Percentiles rank a stretch among this genome's conserved stretches.
Conservation (phyloP, 2,888 invertebrate species). For the Atethmia centrago region DNA sequence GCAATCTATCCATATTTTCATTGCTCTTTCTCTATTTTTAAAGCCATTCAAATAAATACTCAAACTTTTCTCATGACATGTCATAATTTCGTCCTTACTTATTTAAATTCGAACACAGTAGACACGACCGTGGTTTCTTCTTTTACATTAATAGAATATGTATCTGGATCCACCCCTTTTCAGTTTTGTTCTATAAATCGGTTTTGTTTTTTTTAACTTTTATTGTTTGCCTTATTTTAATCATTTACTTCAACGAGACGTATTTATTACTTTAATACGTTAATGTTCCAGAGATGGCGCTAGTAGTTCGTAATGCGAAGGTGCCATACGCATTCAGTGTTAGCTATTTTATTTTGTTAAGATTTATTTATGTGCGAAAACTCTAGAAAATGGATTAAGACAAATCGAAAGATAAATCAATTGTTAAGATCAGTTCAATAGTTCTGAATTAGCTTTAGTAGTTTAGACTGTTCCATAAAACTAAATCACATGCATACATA, state of each 20-base stretch:
- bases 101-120: neutral
- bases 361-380: too few relatives aligned
- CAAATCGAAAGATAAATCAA: neutral
- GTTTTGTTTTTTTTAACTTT: neutral
- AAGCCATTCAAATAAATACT: neutral
- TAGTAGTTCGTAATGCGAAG: neutral
- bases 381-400: neutral
- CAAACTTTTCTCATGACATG: too few relatives aligned
- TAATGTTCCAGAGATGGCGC: conserved; percentile 29
- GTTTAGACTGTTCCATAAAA: neutral
- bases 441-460: neutral
- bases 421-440: neutral
- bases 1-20: neutral
- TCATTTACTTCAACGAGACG: neutral
- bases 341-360: neutral
- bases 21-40: neutral
- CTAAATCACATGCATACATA: too few relatives aligned
- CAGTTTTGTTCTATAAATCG: too few relatives aligned
- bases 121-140: neutral
- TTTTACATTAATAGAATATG: neutral
- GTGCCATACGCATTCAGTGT: neutral
- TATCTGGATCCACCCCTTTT: too few relatives aligned
- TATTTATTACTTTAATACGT: neutral
- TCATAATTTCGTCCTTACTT: neutral
- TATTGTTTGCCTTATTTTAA: neutral